A percentile compares a stretch with the other conserved stretches of the same genome.
phyloP scores from a whole-genome alignment of 2,113 vertebrate species.

The Bujurquina vittata region DNA sequence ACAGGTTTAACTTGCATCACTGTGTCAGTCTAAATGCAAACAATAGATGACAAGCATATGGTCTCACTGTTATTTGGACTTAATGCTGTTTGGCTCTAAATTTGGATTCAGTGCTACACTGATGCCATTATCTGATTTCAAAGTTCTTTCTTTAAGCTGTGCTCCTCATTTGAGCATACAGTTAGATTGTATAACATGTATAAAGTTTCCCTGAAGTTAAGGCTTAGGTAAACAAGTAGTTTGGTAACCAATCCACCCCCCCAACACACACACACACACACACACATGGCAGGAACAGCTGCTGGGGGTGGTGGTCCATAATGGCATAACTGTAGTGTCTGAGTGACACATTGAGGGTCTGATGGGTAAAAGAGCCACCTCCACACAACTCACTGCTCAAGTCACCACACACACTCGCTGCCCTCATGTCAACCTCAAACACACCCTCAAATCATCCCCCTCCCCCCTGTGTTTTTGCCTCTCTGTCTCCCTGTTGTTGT shows the following conservation, averaged over 20 bases:
- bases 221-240: slow-evolving; percentile 66
- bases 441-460: not conserved
- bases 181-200: slow-evolving; percentile 28
- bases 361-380: slow-evolving; percentile 63
- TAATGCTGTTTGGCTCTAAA: not conserved
- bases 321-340: slow-evolving; percentile 71
- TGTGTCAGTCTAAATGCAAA: not conserved
- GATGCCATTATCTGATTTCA: not conserved
- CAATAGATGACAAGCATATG: not conserved
- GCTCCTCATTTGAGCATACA: not conserved
- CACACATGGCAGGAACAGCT: slow-evolving; percentile 65
- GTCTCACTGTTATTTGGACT: not conserved
- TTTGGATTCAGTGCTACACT: not conserved
- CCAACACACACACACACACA: slow-evolving; percentile 18
- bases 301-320: slow-evolving; percentile 52
- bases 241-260: slow-evolving; percentile 28
- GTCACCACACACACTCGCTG: slow-evolving; percentile 21
- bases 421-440: slow-evolving; percentile 37
- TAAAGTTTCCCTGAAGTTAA: slow-evolving; percentile 28
- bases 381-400: slow-evolving; percentile 36
- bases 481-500: slow-evolving; percentile 5
- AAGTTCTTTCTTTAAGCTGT: slow-evolving; percentile 1
- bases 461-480: slow-evolving; percentile 1
- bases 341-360: slow-evolving; percentile 69
- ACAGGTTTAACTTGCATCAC: not conserved